phyloP scores from a whole-genome alignment of 1,140 invertebrate genomes.

The Zaprionus nigranus region DNA sequence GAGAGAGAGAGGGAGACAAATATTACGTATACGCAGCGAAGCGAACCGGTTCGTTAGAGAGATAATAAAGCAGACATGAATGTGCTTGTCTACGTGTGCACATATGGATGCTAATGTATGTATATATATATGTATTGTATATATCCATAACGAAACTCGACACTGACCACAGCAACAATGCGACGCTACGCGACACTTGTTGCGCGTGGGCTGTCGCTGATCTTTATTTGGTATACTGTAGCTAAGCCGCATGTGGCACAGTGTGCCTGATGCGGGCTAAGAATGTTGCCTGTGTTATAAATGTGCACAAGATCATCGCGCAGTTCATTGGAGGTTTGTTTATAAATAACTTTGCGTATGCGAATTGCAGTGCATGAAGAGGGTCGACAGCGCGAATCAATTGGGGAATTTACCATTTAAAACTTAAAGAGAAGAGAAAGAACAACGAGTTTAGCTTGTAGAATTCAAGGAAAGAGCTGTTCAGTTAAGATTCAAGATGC shows the following conservation, averaged over 20 bases:
- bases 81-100: slow-evolving; percentile 1
- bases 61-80: slow-evolving; percentile 32
- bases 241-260: neutral
- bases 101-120: slow-evolving; percentile 41
- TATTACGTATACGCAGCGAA: slow-evolving; percentile 40
- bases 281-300: too few relatives aligned
- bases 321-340: neutral
- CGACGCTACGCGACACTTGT: slow-evolving; percentile 64
- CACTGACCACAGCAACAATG: slow-evolving; percentile 43
- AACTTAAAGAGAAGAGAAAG: too few relatives aligned
- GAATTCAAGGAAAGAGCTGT: too few relatives aligned
- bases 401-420: too few relatives aligned
- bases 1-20: neutral
- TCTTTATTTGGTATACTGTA: slow-evolving; percentile 1
- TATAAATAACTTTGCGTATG: neutral
- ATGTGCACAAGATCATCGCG: too few relatives aligned
- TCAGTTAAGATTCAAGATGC: too few relatives aligned
- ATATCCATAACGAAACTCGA: slow-evolving; percentile 51
- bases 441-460: too few relatives aligned
- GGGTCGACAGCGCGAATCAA: too few relatives aligned
- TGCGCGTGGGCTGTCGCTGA: slow-evolving; percentile 55
- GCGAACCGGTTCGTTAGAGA: slow-evolving; percentile 34
- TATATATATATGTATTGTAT: slow-evolving; percentile 16
- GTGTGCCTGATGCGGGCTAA: too few relatives aligned
- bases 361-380: neutral